phyloP scores from a whole-genome alignment of 2,888 invertebrate species.

The Drosophila pseudotalamancana region DNA sequence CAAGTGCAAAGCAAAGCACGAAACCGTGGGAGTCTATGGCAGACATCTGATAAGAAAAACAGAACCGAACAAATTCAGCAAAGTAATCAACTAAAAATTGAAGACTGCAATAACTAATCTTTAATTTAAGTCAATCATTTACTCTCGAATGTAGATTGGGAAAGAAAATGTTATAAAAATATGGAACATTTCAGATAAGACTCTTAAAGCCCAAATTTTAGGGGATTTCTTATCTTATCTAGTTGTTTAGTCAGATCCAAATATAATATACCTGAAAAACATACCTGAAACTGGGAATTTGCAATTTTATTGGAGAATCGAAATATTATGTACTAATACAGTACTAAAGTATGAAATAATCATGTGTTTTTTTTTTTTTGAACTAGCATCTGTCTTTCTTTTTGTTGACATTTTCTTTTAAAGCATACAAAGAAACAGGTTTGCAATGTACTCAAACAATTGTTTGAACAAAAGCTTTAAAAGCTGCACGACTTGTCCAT shows the following conservation, averaged over 20 bases:
- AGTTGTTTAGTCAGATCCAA: not conserved
- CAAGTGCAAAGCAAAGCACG: constrained; percentile 45
- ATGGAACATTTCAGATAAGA: not conserved
- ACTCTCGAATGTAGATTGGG: not conserved
- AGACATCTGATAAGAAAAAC: constrained; percentile 35
- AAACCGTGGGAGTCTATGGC: constrained; percentile 25
- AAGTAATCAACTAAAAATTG: not conserved
- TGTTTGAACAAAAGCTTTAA: not conserved
- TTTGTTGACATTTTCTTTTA: too few relatives aligned
- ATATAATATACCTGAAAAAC: too few relatives aligned
- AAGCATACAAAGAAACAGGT: not conserved
- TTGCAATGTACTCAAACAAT: not conserved
- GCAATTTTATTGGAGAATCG: too few relatives aligned
- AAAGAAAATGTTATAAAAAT: not conserved
- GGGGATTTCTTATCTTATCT: too few relatives aligned
- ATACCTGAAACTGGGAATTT: too few relatives aligned
- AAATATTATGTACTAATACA: not conserved
- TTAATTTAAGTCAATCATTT: not conserved
- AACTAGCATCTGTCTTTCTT: not conserved
- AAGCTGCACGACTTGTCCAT: constrained; percentile 1
- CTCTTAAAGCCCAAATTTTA: not conserved
- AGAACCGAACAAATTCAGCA: not conserved
- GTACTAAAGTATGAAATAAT: too few relatives aligned
- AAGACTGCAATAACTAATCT: not conserved
- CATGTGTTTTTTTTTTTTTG: not conserved